Evolutionary conservation across 2,888 invertebrate species (phyloP), one percentile per base, ranked within the genome.

Genomic region (Sesia apiformis): DNA sequence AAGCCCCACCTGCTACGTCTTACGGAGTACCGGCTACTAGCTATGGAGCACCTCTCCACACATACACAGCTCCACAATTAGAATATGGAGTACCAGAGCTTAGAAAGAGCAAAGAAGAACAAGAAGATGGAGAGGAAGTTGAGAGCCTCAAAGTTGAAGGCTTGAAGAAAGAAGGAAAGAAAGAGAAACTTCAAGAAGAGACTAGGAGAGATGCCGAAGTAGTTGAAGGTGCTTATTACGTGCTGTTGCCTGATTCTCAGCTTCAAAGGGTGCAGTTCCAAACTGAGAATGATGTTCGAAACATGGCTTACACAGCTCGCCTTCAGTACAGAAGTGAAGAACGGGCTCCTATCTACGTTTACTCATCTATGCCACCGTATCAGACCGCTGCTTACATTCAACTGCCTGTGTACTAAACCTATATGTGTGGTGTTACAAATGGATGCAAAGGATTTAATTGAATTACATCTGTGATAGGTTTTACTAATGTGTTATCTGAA

Each of bases 241-340:
- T 93, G 4, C 90, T 93, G 46, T 83, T 93, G 58, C 93, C 93
- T 3, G 90, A 85, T 57, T 91, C 93, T 3, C 89, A 92, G 60
- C 83, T 93, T 3, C 93, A 93, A 64, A 87, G 91, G 56, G 91
- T 93, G 7, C 90, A 88, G 62, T 93, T 92, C 77, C 83, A 90
- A 57, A 92, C 92, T 0, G 78, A 85, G 57, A 86, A 87, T 51
- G 87, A 88, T 49, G 39, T 81, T 4, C 74, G 67, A 73, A 92
- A 92, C 55, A 93, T 93, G 93, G 93, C 91, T 38, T 93, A 92
- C 67, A 91, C 91, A 46, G 93, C 93, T 5, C 90, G 91, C 63
- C 85, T 93, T 57, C 92, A 91, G 53, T 93, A 93, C 69, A 91
- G 86, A 64, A 90, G 91, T 63, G 92, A 93, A 57, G 91, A 92